phyloP scores from a whole-genome alignment of 2,797 vertebrate species.

The Morus bassanus region DNA sequence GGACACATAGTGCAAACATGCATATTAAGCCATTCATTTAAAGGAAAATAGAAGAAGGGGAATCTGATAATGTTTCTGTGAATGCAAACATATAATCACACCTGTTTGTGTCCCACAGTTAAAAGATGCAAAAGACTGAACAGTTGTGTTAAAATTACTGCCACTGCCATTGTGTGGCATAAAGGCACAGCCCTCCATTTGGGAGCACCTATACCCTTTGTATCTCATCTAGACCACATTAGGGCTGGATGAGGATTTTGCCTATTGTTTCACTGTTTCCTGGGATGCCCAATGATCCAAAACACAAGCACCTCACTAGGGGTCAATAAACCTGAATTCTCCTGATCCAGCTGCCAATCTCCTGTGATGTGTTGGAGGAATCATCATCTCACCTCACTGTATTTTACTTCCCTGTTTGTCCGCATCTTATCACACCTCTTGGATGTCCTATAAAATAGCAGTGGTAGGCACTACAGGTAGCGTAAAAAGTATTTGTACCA shows the following conservation, averaged over 20 bases:
- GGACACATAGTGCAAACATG: not conserved
- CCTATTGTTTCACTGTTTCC: not conserved
- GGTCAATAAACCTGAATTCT: not conserved
- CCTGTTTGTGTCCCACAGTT: not conserved
- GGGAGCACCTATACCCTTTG: not conserved
- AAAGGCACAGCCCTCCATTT: not conserved
- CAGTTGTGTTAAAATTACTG: not conserved
- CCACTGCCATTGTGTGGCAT: not conserved
- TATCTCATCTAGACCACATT: fast-evolving
- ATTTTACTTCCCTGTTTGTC: not conserved
- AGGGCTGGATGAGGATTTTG: not conserved
- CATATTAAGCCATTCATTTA: not conserved
- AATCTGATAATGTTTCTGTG: not conserved
- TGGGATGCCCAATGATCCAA: not conserved
- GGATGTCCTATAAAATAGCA: not conserved
- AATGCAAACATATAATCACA: not conserved
- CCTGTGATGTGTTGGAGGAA: not conserved
- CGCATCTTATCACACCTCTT: not conserved
- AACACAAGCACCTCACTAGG: not conserved
- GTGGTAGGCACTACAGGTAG: too few relatives aligned
- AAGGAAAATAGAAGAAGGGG: not conserved
- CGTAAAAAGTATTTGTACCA: not conserved
- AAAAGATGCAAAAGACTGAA: not conserved
- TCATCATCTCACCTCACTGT: not conserved
- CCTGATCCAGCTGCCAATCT: not conserved